Conservation (phyloP, 2,888 invertebrate genomes). For the Stenichneumon culpator region DNA sequence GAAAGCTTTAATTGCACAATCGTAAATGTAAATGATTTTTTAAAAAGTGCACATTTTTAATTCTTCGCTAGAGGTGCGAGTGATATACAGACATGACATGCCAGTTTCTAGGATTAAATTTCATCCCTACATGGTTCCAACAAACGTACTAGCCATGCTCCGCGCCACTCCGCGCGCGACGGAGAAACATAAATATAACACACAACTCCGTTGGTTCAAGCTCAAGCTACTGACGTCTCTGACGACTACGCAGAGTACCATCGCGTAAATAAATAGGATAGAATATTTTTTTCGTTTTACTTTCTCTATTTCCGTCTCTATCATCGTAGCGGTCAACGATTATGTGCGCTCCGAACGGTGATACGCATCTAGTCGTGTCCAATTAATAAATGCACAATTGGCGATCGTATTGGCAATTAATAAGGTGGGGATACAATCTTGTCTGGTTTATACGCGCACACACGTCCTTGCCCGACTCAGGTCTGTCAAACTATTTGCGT, state of each 20-base stretch:
- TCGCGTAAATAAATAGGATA: constrained; percentile 63
- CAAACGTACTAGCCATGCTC: background rate
- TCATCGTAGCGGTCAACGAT: background rate
- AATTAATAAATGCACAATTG: constrained; percentile 60
- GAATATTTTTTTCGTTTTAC: constrained; percentile 43
- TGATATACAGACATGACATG: background rate
- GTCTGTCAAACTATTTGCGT: constrained; percentile 72
- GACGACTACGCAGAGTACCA: constrained; percentile 49
- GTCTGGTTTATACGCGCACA: constrained; percentile 6
- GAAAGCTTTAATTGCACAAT: background rate
- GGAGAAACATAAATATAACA: background rate
- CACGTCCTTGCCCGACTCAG: constrained; percentile 24
- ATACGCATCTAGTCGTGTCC: constrained; percentile 48
- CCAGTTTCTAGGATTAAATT: background rate
- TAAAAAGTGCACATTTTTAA: background rate
- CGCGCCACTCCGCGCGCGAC: background rate
- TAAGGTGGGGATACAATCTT: constrained; percentile 42
- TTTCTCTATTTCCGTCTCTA: constrained; percentile 8
- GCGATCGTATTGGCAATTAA: constrained; percentile 58
- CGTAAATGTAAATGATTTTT: background rate
- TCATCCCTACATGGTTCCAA: background rate
- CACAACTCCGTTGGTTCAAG: constrained; percentile 1
- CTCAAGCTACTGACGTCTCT: constrained; percentile 57
- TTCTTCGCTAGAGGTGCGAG: background rate
- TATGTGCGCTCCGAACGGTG: constrained; percentile 30